Conservation (phyloP, 2,113 vertebrate species). For the Suricata suricatta region DNA sequence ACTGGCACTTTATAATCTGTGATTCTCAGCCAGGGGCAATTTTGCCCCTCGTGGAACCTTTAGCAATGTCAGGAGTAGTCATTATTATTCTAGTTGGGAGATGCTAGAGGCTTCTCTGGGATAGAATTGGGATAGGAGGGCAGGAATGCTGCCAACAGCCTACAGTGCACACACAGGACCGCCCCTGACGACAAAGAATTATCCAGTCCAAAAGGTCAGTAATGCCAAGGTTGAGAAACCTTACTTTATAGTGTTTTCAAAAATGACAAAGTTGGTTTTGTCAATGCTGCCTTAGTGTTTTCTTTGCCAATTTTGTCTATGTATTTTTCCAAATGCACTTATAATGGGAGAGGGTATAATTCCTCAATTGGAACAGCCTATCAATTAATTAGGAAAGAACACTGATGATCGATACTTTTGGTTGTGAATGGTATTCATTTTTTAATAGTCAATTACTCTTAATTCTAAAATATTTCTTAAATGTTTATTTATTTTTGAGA, state of each 20-base stretch:
- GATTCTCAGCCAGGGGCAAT: background rate
- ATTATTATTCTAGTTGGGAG: background rate
- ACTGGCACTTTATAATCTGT: background rate
- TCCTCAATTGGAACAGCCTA: background rate
- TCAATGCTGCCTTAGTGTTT: background rate
- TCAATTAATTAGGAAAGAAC: background rate
- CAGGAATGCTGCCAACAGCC: background rate
- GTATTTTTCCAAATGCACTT: conserved; percentile 9
- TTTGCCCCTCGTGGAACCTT: background rate
- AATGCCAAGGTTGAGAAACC: background rate
- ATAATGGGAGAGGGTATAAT: background rate
- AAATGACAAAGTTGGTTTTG: background rate
- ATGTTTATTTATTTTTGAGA: no score
- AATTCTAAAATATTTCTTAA: background rate
- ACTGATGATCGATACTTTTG: background rate
- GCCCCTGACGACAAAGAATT: background rate
- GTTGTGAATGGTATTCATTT: conserved; percentile 26
- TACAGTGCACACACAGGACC: background rate
- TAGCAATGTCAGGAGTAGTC: background rate
- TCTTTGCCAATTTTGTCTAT: conserved; percentile 9
- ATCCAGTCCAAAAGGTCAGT: background rate
- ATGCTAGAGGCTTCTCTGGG: background rate
- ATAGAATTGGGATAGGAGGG: background rate
- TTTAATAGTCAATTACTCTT: conserved; percentile 8
- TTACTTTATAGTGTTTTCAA: background rate